Percentiles rank a stretch among this genome's conserved stretches.
Conservation (phyloP, 2,113 vertebrate genomes). For the Sardina pilchardus region DNA sequence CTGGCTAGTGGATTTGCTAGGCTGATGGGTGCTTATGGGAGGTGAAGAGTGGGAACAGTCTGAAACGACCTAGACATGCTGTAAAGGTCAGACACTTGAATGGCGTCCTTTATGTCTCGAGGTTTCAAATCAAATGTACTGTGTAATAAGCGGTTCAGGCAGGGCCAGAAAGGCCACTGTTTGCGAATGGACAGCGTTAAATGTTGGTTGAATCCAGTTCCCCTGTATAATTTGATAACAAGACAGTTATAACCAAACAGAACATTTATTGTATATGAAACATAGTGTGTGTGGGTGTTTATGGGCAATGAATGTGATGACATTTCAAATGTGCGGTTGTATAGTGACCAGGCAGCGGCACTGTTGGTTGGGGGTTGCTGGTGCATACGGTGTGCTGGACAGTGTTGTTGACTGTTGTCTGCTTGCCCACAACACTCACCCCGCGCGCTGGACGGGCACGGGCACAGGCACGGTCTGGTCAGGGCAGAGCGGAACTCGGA, state of each 20-base stretch:
- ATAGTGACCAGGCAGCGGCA: not conserved
- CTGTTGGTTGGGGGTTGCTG: not conserved
- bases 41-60: not conserved
- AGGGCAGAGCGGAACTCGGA: not conserved
- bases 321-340: not conserved
- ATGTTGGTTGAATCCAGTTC: not conserved
- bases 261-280: not conserved
- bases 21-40: not conserved
- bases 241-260: slow-evolving; percentile 14
- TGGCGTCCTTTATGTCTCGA: not conserved
- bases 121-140: not conserved
- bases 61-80: not conserved
- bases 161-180: not conserved
- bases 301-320: not conserved
- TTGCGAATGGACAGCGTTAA: not conserved
- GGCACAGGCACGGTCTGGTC: not conserved
- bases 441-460: not conserved
- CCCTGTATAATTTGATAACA: not conserved
- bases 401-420: not conserved
- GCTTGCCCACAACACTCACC: not conserved
- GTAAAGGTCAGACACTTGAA: not conserved
- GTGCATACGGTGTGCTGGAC: not conserved
- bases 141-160: not conserved
- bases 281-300: not conserved
- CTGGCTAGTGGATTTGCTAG: not conserved